Conservation (phyloP, 2,797 vertebrate genomes). For the Microhierax caerulescens region DNA sequence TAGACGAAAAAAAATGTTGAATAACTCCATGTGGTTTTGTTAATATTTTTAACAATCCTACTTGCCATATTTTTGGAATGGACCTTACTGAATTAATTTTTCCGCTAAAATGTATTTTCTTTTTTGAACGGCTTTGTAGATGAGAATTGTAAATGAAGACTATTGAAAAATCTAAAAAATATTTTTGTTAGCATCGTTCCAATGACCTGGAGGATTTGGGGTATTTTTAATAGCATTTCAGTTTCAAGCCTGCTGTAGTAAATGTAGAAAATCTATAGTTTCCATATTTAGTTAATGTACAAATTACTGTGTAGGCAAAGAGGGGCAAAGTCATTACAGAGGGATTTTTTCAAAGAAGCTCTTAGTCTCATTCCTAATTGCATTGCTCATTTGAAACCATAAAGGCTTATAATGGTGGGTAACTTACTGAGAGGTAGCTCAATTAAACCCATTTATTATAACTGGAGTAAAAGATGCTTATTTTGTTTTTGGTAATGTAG, state of each 20-base stretch:
- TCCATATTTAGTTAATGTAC: slow-evolving; percentile 13
- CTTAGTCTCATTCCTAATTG: slow-evolving; percentile 29
- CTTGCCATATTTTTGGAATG: neutral
- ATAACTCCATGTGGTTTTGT: neutral
- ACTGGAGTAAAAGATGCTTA: neutral
- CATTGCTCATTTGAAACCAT: slow-evolving; percentile 19
- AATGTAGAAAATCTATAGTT: neutral
- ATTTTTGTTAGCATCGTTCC: neutral
- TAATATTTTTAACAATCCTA: neutral
- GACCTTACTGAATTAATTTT: neutral
- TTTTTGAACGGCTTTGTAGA: neutral
- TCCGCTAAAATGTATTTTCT: neutral
- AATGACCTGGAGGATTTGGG: neutral
- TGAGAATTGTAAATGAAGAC: neutral
- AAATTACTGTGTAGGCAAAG: slow-evolving; percentile 24
- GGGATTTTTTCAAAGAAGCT: neutral
- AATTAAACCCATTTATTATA: slow-evolving; percentile 3
- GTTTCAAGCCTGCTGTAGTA: neutral
- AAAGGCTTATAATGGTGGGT: neutral
- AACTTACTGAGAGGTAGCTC: neutral
- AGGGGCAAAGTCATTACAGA: neutral
- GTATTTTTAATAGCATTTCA: neutral
- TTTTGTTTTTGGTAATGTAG: neutral
- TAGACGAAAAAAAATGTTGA: neutral
- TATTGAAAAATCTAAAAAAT: neutral